A percentile compares a stretch with the other conserved stretches of the same genome.
Conservation (phyloP, 92 coral and sea anemone species). For the Muricea muricata region DNA sequence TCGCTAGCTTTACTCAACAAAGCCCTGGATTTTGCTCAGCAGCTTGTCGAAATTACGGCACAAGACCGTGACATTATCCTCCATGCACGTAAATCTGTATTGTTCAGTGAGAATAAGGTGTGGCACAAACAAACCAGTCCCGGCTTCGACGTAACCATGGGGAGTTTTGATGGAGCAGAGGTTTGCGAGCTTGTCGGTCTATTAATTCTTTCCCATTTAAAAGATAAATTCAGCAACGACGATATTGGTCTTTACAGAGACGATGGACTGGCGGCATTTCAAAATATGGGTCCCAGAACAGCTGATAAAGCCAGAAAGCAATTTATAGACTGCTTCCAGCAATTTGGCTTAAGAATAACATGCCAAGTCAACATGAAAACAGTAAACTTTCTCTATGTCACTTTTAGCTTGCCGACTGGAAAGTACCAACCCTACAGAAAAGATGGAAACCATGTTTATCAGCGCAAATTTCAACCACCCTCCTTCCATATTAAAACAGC, state of each 20-base stretch:
- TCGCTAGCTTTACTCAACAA: no score
- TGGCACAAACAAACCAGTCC: no score
- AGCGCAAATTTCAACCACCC: background rate
- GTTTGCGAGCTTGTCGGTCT: no score
- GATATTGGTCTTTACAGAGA: no score
- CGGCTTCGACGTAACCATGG: no score
- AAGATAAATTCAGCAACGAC: background rate
- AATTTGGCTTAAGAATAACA: background rate
- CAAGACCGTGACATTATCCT: no score
- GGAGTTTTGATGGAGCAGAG: background rate
- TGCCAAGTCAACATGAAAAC: background rate
- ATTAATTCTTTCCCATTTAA: background rate
- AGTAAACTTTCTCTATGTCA: background rate
- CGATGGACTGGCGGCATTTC: background rate
- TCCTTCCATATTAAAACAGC: background rate
- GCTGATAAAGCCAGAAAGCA: background rate
- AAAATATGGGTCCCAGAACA: background rate
- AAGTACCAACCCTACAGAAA: constrained; percentile 3
- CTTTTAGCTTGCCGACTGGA: background rate
- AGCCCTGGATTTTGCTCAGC: no score
- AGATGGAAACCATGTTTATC: background rate
- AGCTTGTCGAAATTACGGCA: no score
- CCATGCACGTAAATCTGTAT: no score
- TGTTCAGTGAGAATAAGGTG: no score
- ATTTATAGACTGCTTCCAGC: background rate